Percentiles rank a stretch among this genome's conserved stretches.
phyloP scores from a whole-genome alignment of 23 tunicate genomes.

The Clavelina lepadiformis region DNA sequence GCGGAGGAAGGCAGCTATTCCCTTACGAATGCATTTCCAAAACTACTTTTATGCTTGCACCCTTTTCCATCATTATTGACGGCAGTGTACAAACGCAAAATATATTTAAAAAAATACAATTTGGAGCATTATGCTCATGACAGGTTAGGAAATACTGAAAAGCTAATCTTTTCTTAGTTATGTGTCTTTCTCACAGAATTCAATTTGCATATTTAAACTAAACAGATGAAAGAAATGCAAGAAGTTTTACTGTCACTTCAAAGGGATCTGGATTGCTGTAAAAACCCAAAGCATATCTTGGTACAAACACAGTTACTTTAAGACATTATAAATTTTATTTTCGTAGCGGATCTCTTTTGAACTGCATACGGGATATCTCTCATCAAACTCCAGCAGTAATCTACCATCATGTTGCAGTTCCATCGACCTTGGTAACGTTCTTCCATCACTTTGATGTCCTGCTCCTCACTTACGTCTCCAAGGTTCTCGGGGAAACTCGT shows the following conservation, averaged over 20 bases:
- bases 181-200: neutral
- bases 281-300: too few relatives aligned
- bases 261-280: too few relatives aligned
- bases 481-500: slow-evolving; percentile 20
- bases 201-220: too few relatives aligned
- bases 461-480: slow-evolving; percentile 23
- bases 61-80: slow-evolving; percentile 4
- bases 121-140: slow-evolving; percentile 8
- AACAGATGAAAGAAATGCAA: too few relatives aligned
- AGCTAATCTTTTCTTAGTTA: neutral
- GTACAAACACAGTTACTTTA: too few relatives aligned
- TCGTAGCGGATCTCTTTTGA: slow-evolving; percentile 7
- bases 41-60: slow-evolving; percentile 10
- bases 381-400: slow-evolving; percentile 29
- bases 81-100: neutral
- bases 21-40: slow-evolving; percentile 16
- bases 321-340: slow-evolving; percentile 8
- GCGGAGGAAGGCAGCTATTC: slow-evolving; percentile 16
- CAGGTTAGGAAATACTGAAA: neutral
- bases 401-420: slow-evolving; percentile 39
- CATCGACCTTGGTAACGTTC: slow-evolving; percentile 27
- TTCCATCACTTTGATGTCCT: slow-evolving; percentile 23
- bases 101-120: slow-evolving; percentile 10
- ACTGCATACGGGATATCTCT: slow-evolving; percentile 19
- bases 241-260: too few relatives aligned